Percentiles rank a stretch among this genome's conserved stretches.
Conservation (phyloP, 1,140 invertebrate genomes). For the Subanguina moxae region DNA sequence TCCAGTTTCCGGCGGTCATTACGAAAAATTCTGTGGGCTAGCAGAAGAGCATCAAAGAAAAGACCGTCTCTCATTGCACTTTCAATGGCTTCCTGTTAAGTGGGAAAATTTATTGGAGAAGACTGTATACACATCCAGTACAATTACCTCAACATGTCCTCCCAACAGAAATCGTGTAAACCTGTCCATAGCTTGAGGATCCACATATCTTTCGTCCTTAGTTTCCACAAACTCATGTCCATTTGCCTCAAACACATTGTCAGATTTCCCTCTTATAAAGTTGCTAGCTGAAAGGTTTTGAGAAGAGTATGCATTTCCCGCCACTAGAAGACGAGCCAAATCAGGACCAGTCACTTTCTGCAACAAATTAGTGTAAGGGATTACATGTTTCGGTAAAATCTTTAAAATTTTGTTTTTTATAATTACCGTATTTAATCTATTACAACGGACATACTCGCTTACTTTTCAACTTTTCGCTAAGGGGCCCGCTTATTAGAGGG, state of each 20-base stretch:
- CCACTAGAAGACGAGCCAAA: constrained; percentile 36
- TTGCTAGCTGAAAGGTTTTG: neutral
- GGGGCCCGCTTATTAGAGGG: too few relatives aligned
- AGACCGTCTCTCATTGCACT: constrained; percentile 39
- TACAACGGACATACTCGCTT: neutral
- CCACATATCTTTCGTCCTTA: neutral
- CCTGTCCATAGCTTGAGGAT: constrained; percentile 28
- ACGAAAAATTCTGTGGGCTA: constrained; percentile 40
- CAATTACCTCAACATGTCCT: constrained; percentile 42
- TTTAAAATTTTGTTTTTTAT: neutral
- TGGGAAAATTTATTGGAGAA: neutral
- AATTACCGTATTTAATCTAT: neutral
- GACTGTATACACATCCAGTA: neutral
- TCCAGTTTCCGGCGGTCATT: constrained; percentile 34
- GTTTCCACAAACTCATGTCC: neutral
- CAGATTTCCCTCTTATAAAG: neutral
- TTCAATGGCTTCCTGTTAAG: constrained; percentile 46
- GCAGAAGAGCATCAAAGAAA: constrained; percentile 44
- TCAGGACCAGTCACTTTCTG: constrained; percentile 51
- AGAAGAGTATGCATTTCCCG: constrained; percentile 5
- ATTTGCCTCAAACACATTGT: neutral
- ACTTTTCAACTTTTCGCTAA: too few relatives aligned
- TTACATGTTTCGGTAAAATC: neutral
- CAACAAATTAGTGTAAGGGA: neutral
- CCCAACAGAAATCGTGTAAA: constrained; percentile 40